These are phyloP conservation scores for Hestina assimilis DNA, from an alignment of 1,140 invertebrate genomes.

Conservation along the genomic window DNA sequence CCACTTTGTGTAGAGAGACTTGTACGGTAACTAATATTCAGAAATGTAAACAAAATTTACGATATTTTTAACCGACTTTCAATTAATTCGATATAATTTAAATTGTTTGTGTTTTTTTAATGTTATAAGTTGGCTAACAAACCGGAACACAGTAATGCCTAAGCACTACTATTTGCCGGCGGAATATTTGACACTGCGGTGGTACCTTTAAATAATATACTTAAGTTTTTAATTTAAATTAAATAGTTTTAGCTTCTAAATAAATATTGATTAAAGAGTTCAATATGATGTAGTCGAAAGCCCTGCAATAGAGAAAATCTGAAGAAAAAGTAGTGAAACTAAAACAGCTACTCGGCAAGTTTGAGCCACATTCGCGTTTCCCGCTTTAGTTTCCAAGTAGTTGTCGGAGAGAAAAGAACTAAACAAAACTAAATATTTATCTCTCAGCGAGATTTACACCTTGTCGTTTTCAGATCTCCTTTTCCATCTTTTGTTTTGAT, in stretches of 20 bases:
- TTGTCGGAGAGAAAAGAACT: constrained; percentile 9
- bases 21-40: no score
- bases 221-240: no score
- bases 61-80: no score
- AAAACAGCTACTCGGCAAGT: constrained; percentile 17
- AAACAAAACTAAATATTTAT: constrained; percentile 26
- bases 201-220: no score
- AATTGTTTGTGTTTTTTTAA: no score
- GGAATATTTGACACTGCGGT: no score
- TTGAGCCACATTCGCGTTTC: constrained; percentile 10
- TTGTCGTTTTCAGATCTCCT: constrained; percentile 10
- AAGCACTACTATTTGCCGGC: no score
- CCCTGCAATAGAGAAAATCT: constrained; percentile 5
- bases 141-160: no score
- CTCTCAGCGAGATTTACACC: constrained; percentile 11
- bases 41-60: no score
- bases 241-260: no score
- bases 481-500: neutral
- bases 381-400: constrained; percentile 8
- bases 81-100: no score
- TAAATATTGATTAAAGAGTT: neutral
- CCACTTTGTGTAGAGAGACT: neutral
- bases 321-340: constrained; percentile 25
- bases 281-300: neutral
- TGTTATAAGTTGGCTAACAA: no score